Percentiles rank a stretch among this genome's conserved stretches.
These are phyloP conservation scores for Clarias gariepinus DNA, from an alignment of 2,113 vertebrate genomes.

Conservation along the genomic window DNA sequence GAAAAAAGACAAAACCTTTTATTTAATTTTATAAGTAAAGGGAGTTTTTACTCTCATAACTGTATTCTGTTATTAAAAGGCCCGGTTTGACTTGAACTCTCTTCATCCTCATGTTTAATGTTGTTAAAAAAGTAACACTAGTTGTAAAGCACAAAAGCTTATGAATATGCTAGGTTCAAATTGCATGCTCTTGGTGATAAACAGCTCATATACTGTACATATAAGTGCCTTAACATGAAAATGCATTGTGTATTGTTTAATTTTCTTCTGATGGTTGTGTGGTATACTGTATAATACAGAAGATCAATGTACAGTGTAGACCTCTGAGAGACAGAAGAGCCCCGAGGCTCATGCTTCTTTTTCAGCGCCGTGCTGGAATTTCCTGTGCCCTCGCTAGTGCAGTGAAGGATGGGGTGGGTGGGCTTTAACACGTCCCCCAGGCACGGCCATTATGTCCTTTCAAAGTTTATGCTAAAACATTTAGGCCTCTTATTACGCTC, in stretches of 20 bases:
- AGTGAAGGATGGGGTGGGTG: slow-evolving; percentile 41
- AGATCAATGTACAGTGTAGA: slow-evolving; percentile 32
- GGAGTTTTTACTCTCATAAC: no score
- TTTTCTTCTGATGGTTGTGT: background rate
- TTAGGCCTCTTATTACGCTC: slow-evolving; percentile 32
- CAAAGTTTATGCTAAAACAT: slow-evolving; percentile 39
- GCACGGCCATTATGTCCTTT: slow-evolving; percentile 42
- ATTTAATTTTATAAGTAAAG: no score
- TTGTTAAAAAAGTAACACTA: background rate
- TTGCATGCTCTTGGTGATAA: background rate
- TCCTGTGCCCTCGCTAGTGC: slow-evolving; percentile 37
- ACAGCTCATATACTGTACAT: background rate
- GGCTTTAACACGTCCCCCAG: slow-evolving; percentile 33
- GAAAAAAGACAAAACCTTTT: no score
- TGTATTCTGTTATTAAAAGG: no score
- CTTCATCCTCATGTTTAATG: no score
- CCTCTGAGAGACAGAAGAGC: slow-evolving; percentile 25
- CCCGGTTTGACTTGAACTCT: no score
- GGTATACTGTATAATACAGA: background rate
- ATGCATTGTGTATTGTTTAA: slow-evolving; percentile 1
- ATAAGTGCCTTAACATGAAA: background rate
- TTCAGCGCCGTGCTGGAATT: slow-evolving; percentile 46
- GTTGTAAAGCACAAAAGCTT: background rate
- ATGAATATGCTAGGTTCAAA: background rate
- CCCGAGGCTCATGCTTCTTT: slow-evolving; percentile 39